Percentiles rank a stretch among this genome's conserved stretches.
These are phyloP conservation scores for Himalopsyche anomala DNA, from an alignment of 2,888 invertebrate species.

Conservation along the genomic window DNA sequence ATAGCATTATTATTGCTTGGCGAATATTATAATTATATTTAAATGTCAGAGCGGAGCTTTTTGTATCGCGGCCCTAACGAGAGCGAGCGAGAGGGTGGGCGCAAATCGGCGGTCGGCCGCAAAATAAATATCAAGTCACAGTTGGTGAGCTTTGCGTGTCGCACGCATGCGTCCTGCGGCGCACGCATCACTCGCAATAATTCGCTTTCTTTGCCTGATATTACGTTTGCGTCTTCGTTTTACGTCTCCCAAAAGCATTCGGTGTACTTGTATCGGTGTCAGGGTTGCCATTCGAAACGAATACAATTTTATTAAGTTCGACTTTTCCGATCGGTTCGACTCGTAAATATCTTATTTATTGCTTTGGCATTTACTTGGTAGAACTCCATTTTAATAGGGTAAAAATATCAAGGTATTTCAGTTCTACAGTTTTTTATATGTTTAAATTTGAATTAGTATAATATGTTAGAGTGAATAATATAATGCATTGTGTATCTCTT, in stretches of 20 bases:
- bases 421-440: too few relatives aligned
- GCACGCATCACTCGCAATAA: conserved; percentile 48
- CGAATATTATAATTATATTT: conserved; percentile 30
- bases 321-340: too few relatives aligned
- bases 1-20: conserved; percentile 21
- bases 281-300: not conserved
- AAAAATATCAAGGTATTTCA: too few relatives aligned
- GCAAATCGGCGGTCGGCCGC: conserved; percentile 39
- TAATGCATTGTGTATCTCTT: too few relatives aligned
- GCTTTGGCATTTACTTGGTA: too few relatives aligned
- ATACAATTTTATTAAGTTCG: too few relatives aligned
- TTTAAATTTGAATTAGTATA: too few relatives aligned
- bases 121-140: conserved; percentile 58
- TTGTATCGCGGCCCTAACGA: not conserved
- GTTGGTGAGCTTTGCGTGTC: conserved; percentile 62
- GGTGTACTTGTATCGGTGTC: not conserved
- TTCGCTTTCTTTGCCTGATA: conserved; percentile 20
- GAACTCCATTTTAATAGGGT: too few relatives aligned
- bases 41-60: conserved; percentile 20
- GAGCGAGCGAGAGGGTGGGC: not conserved
- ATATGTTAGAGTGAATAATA: too few relatives aligned
- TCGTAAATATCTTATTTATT: too few relatives aligned
- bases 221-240: not conserved
- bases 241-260: conserved; percentile 19
- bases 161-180: conserved; percentile 56